Percentiles rank a stretch among this genome's conserved stretches.
Evolutionary conservation across 2,888 invertebrate species (phyloP).

Genomic region (Cenopis cana): DNA sequence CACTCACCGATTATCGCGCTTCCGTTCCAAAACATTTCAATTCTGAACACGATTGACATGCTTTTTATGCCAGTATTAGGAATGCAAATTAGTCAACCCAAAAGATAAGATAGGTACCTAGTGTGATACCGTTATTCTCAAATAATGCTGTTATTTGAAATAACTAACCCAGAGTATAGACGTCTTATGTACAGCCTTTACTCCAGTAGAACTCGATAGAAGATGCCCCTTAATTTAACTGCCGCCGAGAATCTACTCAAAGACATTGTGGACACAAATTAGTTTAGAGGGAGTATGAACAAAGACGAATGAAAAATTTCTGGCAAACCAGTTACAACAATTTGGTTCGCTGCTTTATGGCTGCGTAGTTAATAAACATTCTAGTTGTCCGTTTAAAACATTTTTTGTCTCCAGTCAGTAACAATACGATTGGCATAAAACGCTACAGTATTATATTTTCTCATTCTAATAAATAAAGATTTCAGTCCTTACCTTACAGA

Average conservation of each 20-base stretch:
- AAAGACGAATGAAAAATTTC: neutral
- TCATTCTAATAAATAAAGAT: constrained; percentile 84
- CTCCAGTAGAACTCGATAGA: no score
- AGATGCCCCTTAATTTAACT: no score
- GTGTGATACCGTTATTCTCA: constrained; percentile 36
- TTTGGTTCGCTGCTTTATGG: constrained; percentile 26
- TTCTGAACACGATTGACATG: constrained; percentile 68
- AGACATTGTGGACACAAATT: no score
- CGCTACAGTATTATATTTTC: constrained; percentile 76
- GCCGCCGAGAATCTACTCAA: no score
- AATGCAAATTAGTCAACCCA: constrained; percentile 49
- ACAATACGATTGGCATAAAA: constrained; percentile 73
- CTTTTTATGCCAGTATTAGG: constrained; percentile 51
- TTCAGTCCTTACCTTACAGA: constrained; percentile 74
- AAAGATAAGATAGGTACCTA: constrained; percentile 45
- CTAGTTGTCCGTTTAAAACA: constrained; percentile 46
- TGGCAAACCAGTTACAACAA: constrained; percentile 3
- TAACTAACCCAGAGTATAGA: neutral
- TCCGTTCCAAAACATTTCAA: constrained; percentile 65
- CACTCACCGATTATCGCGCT: constrained; percentile 51
- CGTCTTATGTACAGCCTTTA: neutral
- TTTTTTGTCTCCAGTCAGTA: constrained; percentile 65
- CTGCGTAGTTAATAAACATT: constrained; percentile 46
- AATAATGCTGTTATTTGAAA: neutral
- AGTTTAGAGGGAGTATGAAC: neutral